Evolutionary conservation across 2,888 invertebrate species (phyloP).

Genomic region (Dugesia japonica): DNA sequence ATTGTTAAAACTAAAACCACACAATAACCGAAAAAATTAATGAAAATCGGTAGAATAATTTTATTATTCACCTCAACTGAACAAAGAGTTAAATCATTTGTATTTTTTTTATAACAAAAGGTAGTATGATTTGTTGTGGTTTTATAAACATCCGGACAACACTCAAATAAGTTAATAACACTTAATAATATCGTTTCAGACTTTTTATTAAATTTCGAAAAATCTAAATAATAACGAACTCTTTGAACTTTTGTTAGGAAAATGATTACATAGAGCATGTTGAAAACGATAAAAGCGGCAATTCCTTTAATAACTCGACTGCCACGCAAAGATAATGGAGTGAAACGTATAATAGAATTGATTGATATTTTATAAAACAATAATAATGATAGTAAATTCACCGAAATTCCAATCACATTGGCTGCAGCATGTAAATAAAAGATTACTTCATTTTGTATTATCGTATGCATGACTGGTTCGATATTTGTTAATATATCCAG

Average conservation of each 20-base stretch:
- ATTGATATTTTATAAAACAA: neutral
- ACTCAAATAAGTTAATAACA: neutral
- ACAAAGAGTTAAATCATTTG: neutral
- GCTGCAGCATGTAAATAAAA: neutral
- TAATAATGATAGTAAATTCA: neutral
- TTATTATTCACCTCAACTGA: neutral
- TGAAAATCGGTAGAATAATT: neutral
- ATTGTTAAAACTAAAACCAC: neutral
- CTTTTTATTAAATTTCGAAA: neutral
- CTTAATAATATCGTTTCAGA: neutral
- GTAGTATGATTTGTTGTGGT: neutral
- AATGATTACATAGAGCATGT: neutral
- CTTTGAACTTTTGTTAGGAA: neutral
- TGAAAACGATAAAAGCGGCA: conserved; percentile 2
- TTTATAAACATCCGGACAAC: neutral
- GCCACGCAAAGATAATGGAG: neutral
- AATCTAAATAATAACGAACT: neutral
- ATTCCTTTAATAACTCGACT: neutral
- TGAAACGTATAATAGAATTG: neutral
- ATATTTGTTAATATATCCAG: neutral
- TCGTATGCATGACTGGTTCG: neutral
- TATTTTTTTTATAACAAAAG: neutral
- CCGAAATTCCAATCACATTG: neutral
- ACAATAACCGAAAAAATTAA: neutral
- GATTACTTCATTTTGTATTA: neutral